Conservation (phyloP, 2,888 invertebrate species). For the Parthenolecanium corni region DNA sequence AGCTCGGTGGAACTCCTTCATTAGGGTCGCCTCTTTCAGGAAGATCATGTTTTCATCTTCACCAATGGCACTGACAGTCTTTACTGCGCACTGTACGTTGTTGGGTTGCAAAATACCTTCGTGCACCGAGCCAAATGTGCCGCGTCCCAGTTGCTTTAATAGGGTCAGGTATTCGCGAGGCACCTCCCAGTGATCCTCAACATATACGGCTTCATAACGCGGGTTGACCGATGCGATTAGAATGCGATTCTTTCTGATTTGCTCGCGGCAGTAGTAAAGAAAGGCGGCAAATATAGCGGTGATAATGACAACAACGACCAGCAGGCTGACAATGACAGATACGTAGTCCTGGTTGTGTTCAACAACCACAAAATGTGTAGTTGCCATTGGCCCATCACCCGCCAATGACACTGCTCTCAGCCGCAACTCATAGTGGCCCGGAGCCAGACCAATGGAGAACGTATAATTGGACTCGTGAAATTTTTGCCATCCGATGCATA, state of each 20-base stretch:
- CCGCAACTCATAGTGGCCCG: slow-evolving; percentile 72
- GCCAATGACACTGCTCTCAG: slow-evolving; percentile 67
- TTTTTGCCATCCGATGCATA: slow-evolving; percentile 43
- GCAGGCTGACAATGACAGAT: slow-evolving; percentile 8
- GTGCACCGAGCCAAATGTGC: slow-evolving; percentile 66
- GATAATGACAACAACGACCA: slow-evolving; percentile 12
- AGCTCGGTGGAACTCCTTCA: slow-evolving; percentile 77
- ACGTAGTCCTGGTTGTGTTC: slow-evolving; percentile 28
- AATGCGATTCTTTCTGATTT: slow-evolving; percentile 35
- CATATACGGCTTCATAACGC: slow-evolving; percentile 58
- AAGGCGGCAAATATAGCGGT: slow-evolving; percentile 19
- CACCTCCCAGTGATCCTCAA: slow-evolving; percentile 85
- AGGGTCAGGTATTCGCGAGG: slow-evolving; percentile 65
- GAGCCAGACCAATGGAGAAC: slow-evolving; percentile 41
- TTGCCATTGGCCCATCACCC: slow-evolving; percentile 48
- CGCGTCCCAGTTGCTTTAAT: slow-evolving; percentile 70
- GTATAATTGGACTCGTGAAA: slow-evolving; percentile 35
- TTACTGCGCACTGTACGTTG: slow-evolving; percentile 58
- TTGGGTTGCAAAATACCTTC: slow-evolving; percentile 58
- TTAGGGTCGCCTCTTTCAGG: slow-evolving; percentile 86
- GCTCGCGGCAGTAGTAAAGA: slow-evolving; percentile 36
- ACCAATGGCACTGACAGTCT: slow-evolving; percentile 77
- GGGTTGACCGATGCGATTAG: slow-evolving; percentile 65
- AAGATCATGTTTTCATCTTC: slow-evolving; percentile 71
- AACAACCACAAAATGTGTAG: slow-evolving; percentile 28